Conservation (phyloP, 2,797 vertebrate genomes). For the Epinephelus coioides region DNA sequence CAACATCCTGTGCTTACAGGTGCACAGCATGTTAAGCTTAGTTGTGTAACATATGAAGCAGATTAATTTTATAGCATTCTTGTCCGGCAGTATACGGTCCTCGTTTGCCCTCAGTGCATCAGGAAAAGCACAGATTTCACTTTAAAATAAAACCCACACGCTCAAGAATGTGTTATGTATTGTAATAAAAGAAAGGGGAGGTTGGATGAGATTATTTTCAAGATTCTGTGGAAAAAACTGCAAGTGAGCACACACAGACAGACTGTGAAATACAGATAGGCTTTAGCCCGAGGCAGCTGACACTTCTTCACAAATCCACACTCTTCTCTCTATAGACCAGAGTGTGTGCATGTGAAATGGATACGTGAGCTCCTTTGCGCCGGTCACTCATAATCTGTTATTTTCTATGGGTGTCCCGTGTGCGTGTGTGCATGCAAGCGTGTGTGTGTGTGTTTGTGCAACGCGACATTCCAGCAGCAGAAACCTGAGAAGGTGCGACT, state of each 20-base stretch:
- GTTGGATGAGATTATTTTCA: constrained; percentile 43
- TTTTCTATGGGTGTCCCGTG: constrained; percentile 60
- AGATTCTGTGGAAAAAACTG: constrained; percentile 45
- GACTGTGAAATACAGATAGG: constrained; percentile 36
- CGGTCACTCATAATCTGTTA: constrained; percentile 62
- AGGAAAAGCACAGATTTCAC: constrained; percentile 13
- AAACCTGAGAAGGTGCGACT: constrained; percentile 83
- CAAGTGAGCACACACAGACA: constrained; percentile 21
- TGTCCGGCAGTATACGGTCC: neutral
- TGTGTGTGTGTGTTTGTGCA: constrained; percentile 35
- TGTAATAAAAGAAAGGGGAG: constrained; percentile 29
- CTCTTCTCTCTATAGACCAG: constrained; percentile 54
- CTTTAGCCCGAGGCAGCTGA: constrained; percentile 61
- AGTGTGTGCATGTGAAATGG: constrained; percentile 57
- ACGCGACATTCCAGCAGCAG: constrained; percentile 72
- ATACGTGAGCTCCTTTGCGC: constrained; percentile 50
- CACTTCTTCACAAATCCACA: constrained; percentile 68
- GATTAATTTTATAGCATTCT: constrained; percentile 17
- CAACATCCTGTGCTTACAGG: constrained; percentile 52
- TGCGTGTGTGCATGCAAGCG: constrained; percentile 35
- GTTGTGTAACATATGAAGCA: constrained; percentile 37
- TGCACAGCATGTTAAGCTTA: constrained; percentile 29
- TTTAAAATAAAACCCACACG: neutral
- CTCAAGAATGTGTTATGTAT: constrained; percentile 27
- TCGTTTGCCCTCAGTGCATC: constrained; percentile 2